phyloP scores from a whole-genome alignment of 1,140 invertebrate species.

The Odontomachus brunneus region DNA sequence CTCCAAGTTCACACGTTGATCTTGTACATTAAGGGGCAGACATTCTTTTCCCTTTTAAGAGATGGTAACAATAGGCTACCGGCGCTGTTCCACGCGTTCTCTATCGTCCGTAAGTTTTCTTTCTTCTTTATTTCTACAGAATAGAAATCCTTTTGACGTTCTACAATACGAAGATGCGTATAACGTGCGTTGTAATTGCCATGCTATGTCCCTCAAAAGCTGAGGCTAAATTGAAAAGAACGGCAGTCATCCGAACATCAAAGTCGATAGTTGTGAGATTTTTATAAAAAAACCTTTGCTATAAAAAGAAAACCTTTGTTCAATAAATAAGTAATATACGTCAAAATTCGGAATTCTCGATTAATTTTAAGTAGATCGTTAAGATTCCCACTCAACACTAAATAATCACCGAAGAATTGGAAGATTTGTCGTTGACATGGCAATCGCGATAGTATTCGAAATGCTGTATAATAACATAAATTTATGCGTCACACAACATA shows the following conservation, averaged over 20 bases:
- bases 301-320: not conserved
- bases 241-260: slow-evolving; percentile 17
- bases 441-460: no score
- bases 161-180: not conserved
- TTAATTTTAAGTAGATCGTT: not conserved
- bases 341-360: not conserved
- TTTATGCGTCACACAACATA: not conserved
- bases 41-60: not conserved
- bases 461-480: not conserved
- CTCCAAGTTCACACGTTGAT: not conserved
- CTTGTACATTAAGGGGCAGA: not conserved
- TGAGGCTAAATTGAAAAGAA: slow-evolving; percentile 36
- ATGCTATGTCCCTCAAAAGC: slow-evolving; percentile 12
- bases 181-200: not conserved
- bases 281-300: not conserved
- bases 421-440: no score
- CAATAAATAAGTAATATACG: not conserved
- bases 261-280: slow-evolving; percentile 24
- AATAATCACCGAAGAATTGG: no score
- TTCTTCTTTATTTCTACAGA: not conserved
- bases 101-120: no score
- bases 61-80: not conserved
- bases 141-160: not conserved
- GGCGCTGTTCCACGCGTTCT: not conserved
- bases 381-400: no score